phyloP scores from a whole-genome alignment of 2,797 vertebrate genomes.

The Sebastes matsubarae region DNA sequence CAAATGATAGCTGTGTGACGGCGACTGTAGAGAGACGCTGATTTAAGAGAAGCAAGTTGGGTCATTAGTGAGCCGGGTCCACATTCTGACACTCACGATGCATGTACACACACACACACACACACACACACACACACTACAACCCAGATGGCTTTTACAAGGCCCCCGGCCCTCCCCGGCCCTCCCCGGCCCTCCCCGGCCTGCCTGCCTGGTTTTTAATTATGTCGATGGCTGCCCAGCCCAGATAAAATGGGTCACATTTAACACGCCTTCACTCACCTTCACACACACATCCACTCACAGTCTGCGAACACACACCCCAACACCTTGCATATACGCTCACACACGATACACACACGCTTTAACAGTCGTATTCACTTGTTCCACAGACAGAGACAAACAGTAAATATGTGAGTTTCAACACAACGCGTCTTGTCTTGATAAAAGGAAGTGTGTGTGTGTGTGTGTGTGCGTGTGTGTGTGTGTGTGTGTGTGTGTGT shows the following conservation, averaged over 20 bases:
- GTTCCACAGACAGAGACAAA: conserved; percentile 29
- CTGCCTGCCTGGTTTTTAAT: conserved; percentile 85
- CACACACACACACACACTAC: conserved; percentile 49
- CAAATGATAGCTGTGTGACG: conserved; percentile 67
- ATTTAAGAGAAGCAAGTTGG: conserved; percentile 67
- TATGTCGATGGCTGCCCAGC: conserved; percentile 83
- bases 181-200: conserved; percentile 77
- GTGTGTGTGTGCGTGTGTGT: conserved; percentile 12
- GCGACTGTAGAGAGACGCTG: conserved; percentile 49
- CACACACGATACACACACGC: background rate
- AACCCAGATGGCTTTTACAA: conserved; percentile 85
- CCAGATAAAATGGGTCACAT: conserved; percentile 79
- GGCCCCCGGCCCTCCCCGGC: conserved; percentile 85
- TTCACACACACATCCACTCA: conserved; percentile 56
- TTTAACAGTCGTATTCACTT: conserved; percentile 28
- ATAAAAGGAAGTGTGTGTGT: conserved; percentile 31
- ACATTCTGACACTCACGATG: conserved; percentile 69
- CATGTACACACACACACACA: conserved; percentile 10
- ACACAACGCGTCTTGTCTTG: conserved; percentile 44
- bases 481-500: conserved; percentile 32
- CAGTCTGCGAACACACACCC: conserved; percentile 28
- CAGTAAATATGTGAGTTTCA: conserved; percentile 37
- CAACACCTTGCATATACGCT: conserved; percentile 36
- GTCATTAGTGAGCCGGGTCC: conserved; percentile 69
- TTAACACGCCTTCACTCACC: conserved; percentile 75